Base-by-base conservation (phyloP, 2,797 vertebrate genomes). In the Mastacembelus armatus region DNA sequence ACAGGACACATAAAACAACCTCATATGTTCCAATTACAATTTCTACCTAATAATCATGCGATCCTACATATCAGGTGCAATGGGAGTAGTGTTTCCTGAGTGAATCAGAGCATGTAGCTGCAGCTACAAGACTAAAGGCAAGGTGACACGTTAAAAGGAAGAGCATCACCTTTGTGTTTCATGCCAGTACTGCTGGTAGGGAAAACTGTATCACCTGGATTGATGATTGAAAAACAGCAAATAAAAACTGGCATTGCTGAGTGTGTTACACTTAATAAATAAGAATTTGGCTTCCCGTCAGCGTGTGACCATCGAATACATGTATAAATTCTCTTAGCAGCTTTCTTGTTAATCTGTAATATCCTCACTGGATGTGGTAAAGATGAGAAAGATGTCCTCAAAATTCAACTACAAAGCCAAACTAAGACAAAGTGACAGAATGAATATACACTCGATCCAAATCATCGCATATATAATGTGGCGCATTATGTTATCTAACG, bases 21-120 rank as follows among this genome's bases (percentile, higher is more conserved):
- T 57, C 43, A 52, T 40, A 49, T 62, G 59, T 74, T 81, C 62
- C 50, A 62, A 64, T 88, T 71, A 74, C 9, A n/a, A 18, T 48
- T 38, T 64, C 27, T 29, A 47, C 44, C 33, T 51, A 43, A 69
- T 69, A 45, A 70, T 58, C 52, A 26, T 18, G n/a, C 22, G 43
- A 50, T 71, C 35, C 33, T 42, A 38, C 67, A 44, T 49, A 43
- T 51, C 55, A 40, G 66, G 38, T 50, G 52, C 26, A 72, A 45
- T 49, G 51, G 24, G 9, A 26, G n/a, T 26, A 10, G 39, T 63
- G 43, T 74, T 66, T 47, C 30, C 30, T 9, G 24, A 49, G 40
- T 24, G 45, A 72, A 56, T 78, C 27, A 48, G 45, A 38, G 27
- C 33, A 16, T n/a, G 62, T 19, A 58, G 58, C 43, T 57, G 58